These are phyloP conservation scores for Cecropterus lyciades DNA, from an alignment of 1,140 invertebrate genomes.

Conservation along the genomic window DNA sequence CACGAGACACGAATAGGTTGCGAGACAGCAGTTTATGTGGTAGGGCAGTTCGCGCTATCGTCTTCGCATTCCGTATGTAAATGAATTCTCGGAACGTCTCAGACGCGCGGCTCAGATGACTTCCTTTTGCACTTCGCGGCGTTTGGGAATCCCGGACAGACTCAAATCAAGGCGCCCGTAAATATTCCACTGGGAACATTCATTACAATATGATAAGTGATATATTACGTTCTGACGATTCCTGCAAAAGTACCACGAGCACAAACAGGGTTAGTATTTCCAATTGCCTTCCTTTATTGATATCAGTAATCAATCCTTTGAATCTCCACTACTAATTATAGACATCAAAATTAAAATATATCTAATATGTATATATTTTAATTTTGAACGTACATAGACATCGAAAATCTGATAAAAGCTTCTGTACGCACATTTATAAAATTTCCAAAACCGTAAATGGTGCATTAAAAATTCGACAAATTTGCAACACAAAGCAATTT, in stretches of 20 bases:
- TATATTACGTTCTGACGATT: background rate
- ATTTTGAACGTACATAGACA: too few species aligned
- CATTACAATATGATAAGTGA: background rate
- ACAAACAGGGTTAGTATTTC: too few species aligned
- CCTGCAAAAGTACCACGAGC: too few species aligned
- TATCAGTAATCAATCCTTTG: too few species aligned
- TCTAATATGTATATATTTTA: too few species aligned
- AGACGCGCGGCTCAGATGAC: slow-evolving; percentile 48
- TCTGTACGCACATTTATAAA: too few species aligned
- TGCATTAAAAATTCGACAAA: background rate
- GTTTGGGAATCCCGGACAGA: slow-evolving; percentile 54
- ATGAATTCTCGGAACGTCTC: slow-evolving; percentile 72
- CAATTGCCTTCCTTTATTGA: too few species aligned
- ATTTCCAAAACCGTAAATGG: too few species aligned
- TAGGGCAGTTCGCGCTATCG: slow-evolving; percentile 42
- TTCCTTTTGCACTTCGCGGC: slow-evolving; percentile 63
- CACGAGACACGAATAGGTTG: background rate
- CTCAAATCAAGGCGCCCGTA: background rate
- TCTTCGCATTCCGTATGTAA: slow-evolving; percentile 65
- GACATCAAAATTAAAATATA: too few species aligned
- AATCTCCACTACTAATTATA: too few species aligned
- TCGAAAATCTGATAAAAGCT: too few species aligned
- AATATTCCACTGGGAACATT: background rate
- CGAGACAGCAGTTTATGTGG: background rate
- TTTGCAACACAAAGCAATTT: slow-evolving; percentile 14